phyloP scores from a whole-genome alignment of 2,797 vertebrate species.

The Heteromormyrus szaboi region DNA sequence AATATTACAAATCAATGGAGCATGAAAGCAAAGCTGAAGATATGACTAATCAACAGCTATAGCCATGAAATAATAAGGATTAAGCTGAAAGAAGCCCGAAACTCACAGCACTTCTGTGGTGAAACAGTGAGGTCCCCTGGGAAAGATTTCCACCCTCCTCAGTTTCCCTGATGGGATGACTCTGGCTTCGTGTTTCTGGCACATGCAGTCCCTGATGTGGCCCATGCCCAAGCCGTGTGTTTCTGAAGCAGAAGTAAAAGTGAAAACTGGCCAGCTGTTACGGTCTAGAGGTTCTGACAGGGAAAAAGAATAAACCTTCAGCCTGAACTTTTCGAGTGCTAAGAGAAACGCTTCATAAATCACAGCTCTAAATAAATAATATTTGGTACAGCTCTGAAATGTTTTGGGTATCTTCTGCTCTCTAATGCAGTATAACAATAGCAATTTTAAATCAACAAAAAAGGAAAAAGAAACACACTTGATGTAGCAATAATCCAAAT shows the following conservation, averaged over 20 bases:
- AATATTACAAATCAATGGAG: not conserved
- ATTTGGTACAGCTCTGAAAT: not conserved
- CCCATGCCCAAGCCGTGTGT: slow-evolving; percentile 53
- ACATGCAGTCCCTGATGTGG: slow-evolving; percentile 58
- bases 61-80: not conserved
- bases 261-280: not conserved
- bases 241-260: slow-evolving; percentile 35
- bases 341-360: slow-evolving; percentile 24
- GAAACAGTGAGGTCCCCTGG: slow-evolving; percentile 54
- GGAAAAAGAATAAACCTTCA: too few species aligned
- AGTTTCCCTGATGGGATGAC: slow-evolving; percentile 56
- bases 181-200: slow-evolving; percentile 57
- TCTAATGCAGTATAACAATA: not conserved
- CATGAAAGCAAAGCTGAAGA: not conserved
- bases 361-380: not conserved
- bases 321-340: too few species aligned
- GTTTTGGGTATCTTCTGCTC: not conserved
- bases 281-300: not conserved
- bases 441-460: not conserved
- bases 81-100: not conserved
- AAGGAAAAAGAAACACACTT: not conserved
- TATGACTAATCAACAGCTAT: not conserved
- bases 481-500: not conserved
- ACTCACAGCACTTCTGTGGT: slow-evolving; percentile 62
- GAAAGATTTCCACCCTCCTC: slow-evolving; percentile 56